A percentile compares a stretch with the other conserved stretches of the same genome.
phyloP scores from a whole-genome alignment of 23 tunicate genomes.

The Clavelina lepadiformis region DNA sequence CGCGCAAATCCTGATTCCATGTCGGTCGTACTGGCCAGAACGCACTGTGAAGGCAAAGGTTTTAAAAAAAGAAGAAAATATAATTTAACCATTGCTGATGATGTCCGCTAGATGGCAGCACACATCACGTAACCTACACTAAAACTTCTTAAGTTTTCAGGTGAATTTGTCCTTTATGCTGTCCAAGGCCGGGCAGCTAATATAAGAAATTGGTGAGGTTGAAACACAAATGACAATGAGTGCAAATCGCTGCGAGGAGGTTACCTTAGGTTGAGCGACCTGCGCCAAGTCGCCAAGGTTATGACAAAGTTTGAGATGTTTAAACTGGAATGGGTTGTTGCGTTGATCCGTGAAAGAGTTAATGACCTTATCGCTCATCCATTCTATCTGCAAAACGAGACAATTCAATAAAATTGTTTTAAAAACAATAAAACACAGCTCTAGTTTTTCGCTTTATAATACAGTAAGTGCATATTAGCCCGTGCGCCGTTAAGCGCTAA shows the following conservation, averaged over 20 bases:
- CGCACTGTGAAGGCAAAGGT: slow-evolving; percentile 41
- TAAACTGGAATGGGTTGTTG: slow-evolving; percentile 89
- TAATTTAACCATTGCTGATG: neutral
- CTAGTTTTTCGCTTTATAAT: neutral
- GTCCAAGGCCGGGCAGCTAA: too few species aligned
- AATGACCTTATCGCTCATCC: slow-evolving; percentile 98
- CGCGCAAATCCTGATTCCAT: slow-evolving; percentile 94
- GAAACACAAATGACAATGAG: too few species aligned
- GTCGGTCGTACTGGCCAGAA: slow-evolving; percentile 83
- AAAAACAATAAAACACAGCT: neutral
- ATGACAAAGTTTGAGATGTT: slow-evolving; percentile 84
- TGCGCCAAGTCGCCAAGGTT: slow-evolving; percentile 78
- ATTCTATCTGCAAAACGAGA: slow-evolving; percentile 71
- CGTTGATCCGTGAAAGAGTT: slow-evolving; percentile 76
- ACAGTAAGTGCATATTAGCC: too few species aligned
- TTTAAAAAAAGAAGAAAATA: neutral
- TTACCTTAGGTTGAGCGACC: slow-evolving; percentile 84
- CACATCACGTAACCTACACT: too few species aligned
- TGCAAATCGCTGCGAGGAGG: too few species aligned
- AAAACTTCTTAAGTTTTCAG: too few species aligned
- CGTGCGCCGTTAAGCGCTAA: too few species aligned
- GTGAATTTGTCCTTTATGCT: too few species aligned
- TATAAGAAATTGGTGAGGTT: too few species aligned
- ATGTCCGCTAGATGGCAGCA: too few species aligned
- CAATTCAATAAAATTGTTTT: too few species aligned